Base-by-base conservation (phyloP, 2,113 vertebrate genomes). In the Zapornia atra region DNA sequence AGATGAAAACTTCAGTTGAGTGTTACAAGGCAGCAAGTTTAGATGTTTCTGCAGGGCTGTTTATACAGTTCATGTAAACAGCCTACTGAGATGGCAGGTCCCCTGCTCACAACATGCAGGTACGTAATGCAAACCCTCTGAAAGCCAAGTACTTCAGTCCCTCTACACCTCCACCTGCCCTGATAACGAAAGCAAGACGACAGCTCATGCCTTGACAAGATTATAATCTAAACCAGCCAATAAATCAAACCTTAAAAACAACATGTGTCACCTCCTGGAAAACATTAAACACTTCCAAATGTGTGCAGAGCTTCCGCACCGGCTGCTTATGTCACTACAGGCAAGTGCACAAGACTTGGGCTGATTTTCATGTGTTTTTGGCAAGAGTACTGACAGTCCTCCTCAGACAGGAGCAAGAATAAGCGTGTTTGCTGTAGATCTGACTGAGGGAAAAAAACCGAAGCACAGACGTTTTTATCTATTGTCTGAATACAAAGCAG, bases 401-500 rank as follows among this genome's bases (percentile, higher is more conserved):
- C 59, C 75, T 86, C 57, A 92, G 63, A 71, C 11, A 19, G 56
- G 38, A 90, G 69, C 88, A 95, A 88, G 88, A 96, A 90, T 50
- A 88, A 96, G 86, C 8, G 8, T 82, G 77, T 87, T 92, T 94
- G 81, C 88, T 91, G 76, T 53, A 91, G 65, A 92, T 61, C 40
- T 33, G 59, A 94, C 59, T 54, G 61, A 79, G 44, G 85, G 19
- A 46, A 46, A 44, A 46, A 72, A 85, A 92, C 1, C 1, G 5
- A 96, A 96, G 81, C 71, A 60, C 44, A 84, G 70, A 48, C 14
- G 3, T 82, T 94, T 91, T 94, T 70, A 94, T 93, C 92, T 96
- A 89, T 92, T 96, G 88, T 96, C 94, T 93, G 80, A 93, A 92
- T 57, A 96, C 94, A 97, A 96, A 96, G 86, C 92, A 94, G 90